phyloP scores from a whole-genome alignment of 2,797 vertebrate genomes.

The Peromyscus nudipes region DNA sequence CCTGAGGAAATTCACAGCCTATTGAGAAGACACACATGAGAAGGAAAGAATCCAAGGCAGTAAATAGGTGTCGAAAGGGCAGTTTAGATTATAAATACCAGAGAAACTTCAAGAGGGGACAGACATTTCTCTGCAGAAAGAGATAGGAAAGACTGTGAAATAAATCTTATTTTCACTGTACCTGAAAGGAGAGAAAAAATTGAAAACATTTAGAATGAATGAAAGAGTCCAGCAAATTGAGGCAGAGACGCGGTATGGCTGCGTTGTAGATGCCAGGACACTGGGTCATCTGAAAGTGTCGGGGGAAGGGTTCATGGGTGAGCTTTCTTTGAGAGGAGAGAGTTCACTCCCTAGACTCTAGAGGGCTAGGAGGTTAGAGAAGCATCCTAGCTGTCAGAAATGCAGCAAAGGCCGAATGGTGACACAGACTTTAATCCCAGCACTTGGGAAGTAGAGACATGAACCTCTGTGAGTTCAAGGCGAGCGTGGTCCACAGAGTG shows the following conservation, averaged over 20 bases:
- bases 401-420: neutral
- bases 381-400: slow-evolving; percentile 24
- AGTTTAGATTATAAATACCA: slow-evolving; percentile 63
- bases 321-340: neutral
- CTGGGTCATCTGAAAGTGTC: neutral
- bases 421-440: neutral
- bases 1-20: slow-evolving; percentile 53
- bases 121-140: slow-evolving; percentile 55
- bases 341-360: neutral
- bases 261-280: neutral
- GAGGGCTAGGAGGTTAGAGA: neutral
- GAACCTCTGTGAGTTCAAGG: neutral
- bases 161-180: slow-evolving; percentile 47
- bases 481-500: neutral
- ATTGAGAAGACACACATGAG: slow-evolving; percentile 60
- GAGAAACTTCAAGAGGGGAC: slow-evolving; percentile 45
- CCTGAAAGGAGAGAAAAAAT: slow-evolving; percentile 56
- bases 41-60: slow-evolving; percentile 49
- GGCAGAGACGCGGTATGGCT: neutral
- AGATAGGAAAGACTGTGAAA: slow-evolving; percentile 56
- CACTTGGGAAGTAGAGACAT: neutral
- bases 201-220: slow-evolving; percentile 43
- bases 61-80: slow-evolving; percentile 62
- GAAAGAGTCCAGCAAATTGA: slow-evolving; percentile 46
- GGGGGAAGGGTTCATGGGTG: neutral